phyloP scores from a whole-genome alignment of 1,140 invertebrate species.

The Copidosoma floridanum region DNA sequence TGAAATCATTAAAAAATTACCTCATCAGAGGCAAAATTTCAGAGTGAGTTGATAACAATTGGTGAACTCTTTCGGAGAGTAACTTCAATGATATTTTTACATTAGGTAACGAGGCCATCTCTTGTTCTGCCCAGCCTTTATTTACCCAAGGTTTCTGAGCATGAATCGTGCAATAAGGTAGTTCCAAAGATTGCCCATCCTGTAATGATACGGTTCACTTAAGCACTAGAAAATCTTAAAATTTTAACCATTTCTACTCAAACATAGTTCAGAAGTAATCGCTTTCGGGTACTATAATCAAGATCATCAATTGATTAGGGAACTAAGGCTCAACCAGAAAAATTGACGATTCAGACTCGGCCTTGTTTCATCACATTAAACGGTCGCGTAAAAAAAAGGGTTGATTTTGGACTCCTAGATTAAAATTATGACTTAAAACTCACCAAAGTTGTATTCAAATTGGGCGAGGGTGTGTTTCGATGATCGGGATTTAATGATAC shows the following conservation, averaged over 20 bases:
- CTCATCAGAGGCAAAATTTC: slow-evolving; percentile 71
- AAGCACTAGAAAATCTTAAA: background rate
- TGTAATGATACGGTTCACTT: slow-evolving; percentile 35
- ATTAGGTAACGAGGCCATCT: slow-evolving; percentile 69
- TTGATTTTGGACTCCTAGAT: too few relatives aligned
- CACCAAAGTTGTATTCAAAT: slow-evolving; percentile 40
- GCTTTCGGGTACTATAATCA: slow-evolving; percentile 46
- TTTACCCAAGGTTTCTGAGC: slow-evolving; percentile 57
- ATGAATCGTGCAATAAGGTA: slow-evolving; percentile 67
- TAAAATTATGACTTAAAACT: background rate
- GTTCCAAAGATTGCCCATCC: slow-evolving; percentile 53
- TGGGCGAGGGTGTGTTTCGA: slow-evolving; percentile 59
- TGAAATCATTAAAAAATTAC: too few relatives aligned
- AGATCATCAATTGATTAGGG: slow-evolving; percentile 34
- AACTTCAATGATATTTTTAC: slow-evolving; percentile 68
- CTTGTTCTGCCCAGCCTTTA: slow-evolving; percentile 75
- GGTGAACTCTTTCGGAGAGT: slow-evolving; percentile 65
- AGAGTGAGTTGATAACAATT: slow-evolving; percentile 68
- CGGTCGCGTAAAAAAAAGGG: too few relatives aligned
- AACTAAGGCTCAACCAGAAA: slow-evolving; percentile 44
- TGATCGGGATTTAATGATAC: slow-evolving; percentile 63
- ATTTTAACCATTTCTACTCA: background rate
- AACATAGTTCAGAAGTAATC: slow-evolving; percentile 36
- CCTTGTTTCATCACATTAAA: slow-evolving; percentile 23
- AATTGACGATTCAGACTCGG: slow-evolving; percentile 42